These are phyloP conservation scores for Pogonocherus hispidulus DNA, from an alignment of 2,888 invertebrate genomes.

Conservation along the genomic window DNA sequence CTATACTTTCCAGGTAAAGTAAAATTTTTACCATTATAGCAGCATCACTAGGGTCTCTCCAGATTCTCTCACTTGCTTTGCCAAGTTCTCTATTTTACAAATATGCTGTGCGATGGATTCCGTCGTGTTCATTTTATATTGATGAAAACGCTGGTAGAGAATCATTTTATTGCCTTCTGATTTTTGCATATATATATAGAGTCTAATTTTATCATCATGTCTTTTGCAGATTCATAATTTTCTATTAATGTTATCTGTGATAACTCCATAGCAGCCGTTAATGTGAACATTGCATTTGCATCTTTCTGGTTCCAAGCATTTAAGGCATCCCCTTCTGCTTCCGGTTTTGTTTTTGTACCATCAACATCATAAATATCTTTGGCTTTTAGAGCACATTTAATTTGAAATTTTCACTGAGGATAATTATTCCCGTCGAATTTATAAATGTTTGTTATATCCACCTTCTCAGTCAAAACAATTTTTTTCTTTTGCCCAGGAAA, in stretches of 20 bases:
- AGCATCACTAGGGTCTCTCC: constrained; percentile 42
- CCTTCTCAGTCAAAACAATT: neutral
- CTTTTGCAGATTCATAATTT: constrained; percentile 40
- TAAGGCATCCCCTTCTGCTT: neutral
- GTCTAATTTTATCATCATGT: constrained; percentile 27
- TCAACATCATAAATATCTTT: neutral
- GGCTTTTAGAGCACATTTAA: neutral
- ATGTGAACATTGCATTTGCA: constrained; percentile 40
- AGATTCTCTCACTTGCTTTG: constrained; percentile 38
- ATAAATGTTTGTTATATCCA: neutral
- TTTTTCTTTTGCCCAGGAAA: neutral
- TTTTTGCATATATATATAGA: neutral
- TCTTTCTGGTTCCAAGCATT: neutral
- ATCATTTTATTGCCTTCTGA: constrained; percentile 36
- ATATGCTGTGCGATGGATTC: constrained; percentile 51
- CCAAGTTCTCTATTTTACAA: constrained; percentile 45
- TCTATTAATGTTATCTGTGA: constrained; percentile 42
- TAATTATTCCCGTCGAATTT: neutral
- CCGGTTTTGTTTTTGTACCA: neutral
- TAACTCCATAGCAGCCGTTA: constrained; percentile 44
- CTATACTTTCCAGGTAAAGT: constrained; percentile 35
- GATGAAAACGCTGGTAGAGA: constrained; percentile 42
- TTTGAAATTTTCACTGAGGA: neutral
- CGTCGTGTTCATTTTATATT: constrained; percentile 42
- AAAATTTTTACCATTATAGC: constrained; percentile 15